phyloP scores from a whole-genome alignment of 2,888 invertebrate species.

The Mimas tiliae region DNA sequence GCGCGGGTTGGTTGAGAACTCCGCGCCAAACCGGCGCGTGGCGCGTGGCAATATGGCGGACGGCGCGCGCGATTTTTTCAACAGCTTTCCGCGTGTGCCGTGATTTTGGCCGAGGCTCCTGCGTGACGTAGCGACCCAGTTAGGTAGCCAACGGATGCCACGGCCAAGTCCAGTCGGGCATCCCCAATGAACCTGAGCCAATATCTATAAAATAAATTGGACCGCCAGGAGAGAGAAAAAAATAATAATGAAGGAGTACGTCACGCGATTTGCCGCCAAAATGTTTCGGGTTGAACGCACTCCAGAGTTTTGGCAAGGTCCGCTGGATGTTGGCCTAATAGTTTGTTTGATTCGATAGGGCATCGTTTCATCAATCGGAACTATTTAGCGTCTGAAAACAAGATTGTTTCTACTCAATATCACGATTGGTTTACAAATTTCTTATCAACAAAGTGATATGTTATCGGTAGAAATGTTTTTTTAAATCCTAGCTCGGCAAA shows the following conservation, averaged over 20 bases:
- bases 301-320: slow-evolving; percentile 80
- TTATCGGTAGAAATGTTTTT: neutral
- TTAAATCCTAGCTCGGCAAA: too few relatives aligned
- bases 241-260: slow-evolving; percentile 78
- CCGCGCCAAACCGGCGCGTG: slow-evolving; percentile 50
- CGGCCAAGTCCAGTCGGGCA: slow-evolving; percentile 82
- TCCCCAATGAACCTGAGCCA: slow-evolving; percentile 83
- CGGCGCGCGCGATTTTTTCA: slow-evolving; percentile 55
- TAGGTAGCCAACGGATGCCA: slow-evolving; percentile 82
- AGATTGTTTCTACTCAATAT: slow-evolving; percentile 12
- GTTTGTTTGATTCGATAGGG: slow-evolving; percentile 70
- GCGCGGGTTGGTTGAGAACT: slow-evolving; percentile 48
- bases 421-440: neutral
- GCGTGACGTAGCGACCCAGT: slow-evolving; percentile 82
- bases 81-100: slow-evolving; percentile 77
- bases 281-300: slow-evolving; percentile 77
- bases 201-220: slow-evolving; percentile 85
- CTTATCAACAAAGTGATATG: neutral
- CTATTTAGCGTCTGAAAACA: slow-evolving; percentile 14
- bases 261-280: slow-evolving; percentile 80
- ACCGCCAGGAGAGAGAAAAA: slow-evolving; percentile 75
- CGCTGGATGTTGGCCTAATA: slow-evolving; percentile 78
- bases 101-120: slow-evolving; percentile 81
- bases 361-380: slow-evolving; percentile 20
- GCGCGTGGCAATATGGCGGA: slow-evolving; percentile 75